Evolutionary conservation across 2,888 invertebrate genomes (phyloP).

Genomic region (Micoletzkya japonica): DNA sequence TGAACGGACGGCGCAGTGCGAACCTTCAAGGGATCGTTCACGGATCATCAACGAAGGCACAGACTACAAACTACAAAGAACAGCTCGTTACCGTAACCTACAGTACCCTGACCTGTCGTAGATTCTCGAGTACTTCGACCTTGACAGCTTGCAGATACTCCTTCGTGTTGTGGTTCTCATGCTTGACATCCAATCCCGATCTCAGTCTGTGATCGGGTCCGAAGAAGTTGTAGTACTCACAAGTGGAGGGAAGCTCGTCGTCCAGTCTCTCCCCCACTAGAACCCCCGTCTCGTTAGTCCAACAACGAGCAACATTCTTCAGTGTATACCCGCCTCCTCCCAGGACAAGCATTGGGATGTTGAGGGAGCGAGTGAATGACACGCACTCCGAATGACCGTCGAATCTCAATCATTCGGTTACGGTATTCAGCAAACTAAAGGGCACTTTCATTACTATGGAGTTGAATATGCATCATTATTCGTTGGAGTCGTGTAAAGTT

Average conservation of each 20-base stretch:
- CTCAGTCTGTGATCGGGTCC: conserved; percentile 94
- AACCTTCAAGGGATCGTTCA: not conserved
- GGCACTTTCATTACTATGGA: no score
- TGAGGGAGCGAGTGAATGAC: conserved; percentile 86
- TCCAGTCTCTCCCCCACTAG: conserved; percentile 88
- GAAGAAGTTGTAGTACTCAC: conserved; percentile 89
- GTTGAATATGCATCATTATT: no score
- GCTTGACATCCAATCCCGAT: conserved; percentile 78
- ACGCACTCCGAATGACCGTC: conserved; percentile 78
- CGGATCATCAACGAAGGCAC: not conserved
- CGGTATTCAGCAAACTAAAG: not conserved
- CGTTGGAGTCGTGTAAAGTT: not conserved
- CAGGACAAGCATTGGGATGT: conserved; percentile 87
- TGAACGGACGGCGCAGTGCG: conserved; percentile 84
- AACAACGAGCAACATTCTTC: conserved; percentile 93
- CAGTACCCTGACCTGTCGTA: conserved; percentile 81
- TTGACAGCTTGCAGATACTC: conserved; percentile 89
- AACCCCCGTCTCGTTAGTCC: conserved; percentile 97
- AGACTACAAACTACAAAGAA: not conserved
- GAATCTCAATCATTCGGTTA: conserved; percentile 42
- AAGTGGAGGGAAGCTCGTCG: conserved; percentile 80
- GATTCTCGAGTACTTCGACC: conserved; percentile 83
- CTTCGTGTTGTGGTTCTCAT: conserved; percentile 90
- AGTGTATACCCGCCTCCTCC: conserved; percentile 87
- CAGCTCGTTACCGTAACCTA: not conserved